Conservation (phyloP, 53 echinoderm and acorn worm genomes). For the Hippasteria phrygiana region DNA sequence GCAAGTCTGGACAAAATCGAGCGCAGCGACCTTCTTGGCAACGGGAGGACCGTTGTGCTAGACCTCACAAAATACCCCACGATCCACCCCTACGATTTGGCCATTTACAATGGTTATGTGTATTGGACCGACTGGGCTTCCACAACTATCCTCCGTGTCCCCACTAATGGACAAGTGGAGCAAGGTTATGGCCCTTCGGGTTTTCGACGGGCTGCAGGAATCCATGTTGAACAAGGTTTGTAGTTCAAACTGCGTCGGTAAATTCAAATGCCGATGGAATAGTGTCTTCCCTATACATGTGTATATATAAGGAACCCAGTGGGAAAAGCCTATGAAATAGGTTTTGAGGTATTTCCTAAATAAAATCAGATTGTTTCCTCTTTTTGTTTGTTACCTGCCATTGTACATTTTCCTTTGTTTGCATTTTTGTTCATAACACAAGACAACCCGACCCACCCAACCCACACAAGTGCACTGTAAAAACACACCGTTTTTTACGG, state of each 20-base stretch:
- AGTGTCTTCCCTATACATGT: no score
- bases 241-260: neutral
- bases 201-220: neutral
- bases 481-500: no score
- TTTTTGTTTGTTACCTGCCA: no score
- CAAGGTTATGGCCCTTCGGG: neutral
- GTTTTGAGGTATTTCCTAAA: no score
- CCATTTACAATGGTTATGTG: constrained; percentile 51
- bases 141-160: neutral
- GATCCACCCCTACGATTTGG: constrained; percentile 59
- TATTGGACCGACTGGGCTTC: constrained; percentile 68
- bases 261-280: no score
- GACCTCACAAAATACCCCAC: neutral
- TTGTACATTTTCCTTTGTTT: no score
- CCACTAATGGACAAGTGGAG: neutral
- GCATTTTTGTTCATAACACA: no score
- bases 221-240: constrained; percentile 25
- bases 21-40: constrained; percentile 31
- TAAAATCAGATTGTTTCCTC: no score
- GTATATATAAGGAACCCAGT: no score
- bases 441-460: no score
- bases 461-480: no score
- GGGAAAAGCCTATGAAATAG: no score
- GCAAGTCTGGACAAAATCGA: constrained; percentile 48
- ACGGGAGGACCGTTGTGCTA: constrained; percentile 4